Conservation (phyloP, 2,888 invertebrate genomes). For the Aethes cnicana region DNA sequence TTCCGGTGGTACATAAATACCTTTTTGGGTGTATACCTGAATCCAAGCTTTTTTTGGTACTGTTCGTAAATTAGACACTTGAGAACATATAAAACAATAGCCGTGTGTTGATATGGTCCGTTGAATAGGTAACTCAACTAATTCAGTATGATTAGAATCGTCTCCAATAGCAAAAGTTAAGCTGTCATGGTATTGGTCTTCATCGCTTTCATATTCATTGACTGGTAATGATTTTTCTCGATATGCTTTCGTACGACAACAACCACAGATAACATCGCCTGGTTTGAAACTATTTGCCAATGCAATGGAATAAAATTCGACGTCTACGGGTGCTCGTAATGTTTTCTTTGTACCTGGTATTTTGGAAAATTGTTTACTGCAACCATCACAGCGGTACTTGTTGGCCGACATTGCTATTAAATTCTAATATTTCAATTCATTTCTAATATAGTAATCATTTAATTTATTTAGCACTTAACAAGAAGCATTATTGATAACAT, state of each 20-base stretch:
- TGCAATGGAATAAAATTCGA: neutral
- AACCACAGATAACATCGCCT: neutral
- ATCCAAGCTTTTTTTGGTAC: too few relatives aligned
- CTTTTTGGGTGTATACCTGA: too few relatives aligned
- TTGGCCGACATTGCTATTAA: neutral
- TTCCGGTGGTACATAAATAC: neutral
- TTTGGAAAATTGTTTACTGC: neutral
- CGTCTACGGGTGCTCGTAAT: too few relatives aligned
- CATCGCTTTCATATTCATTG: neutral
- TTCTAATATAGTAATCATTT: too few relatives aligned
- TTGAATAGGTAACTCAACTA: neutral
- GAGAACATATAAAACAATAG: neutral
- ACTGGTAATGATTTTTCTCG: neutral
- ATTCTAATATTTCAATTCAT: neutral
- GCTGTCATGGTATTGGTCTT: neutral
- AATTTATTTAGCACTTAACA: too few relatives aligned
- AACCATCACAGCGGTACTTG: neutral
- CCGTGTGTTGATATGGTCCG: neutral
- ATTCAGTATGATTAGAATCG: neutral
- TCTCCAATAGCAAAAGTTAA: neutral
- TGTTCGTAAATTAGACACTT: neutral
- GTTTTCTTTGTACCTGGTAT: neutral
- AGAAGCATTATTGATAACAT: too few relatives aligned
- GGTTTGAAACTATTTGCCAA: neutral
- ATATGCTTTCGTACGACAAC: neutral